These are phyloP conservation scores for Cynopterus brachyotis DNA, from an alignment of 2,113 vertebrate genomes.

Conservation along the genomic window DNA sequence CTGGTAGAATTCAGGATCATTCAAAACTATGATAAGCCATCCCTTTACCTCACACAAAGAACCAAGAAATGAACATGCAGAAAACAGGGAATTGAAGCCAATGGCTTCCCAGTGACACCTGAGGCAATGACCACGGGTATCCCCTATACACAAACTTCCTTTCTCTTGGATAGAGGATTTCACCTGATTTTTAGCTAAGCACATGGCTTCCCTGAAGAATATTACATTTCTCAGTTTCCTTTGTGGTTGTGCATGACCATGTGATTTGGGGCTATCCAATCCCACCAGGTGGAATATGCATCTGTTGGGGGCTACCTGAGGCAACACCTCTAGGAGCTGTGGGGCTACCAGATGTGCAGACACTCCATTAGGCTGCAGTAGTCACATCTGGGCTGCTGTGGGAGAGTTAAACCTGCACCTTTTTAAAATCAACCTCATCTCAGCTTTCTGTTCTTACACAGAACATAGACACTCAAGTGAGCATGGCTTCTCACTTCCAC, in stretches of 20 bases:
- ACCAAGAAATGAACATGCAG: neutral
- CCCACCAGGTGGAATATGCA: neutral
- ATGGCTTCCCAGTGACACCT: neutral
- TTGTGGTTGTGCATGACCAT: too few species aligned
- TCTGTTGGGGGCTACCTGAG: neutral
- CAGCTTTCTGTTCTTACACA: neutral
- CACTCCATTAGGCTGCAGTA: neutral
- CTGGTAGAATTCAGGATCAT: neutral
- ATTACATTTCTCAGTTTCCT: neutral
- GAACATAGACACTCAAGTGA: neutral
- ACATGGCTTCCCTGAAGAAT: neutral
- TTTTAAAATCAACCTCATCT: neutral
- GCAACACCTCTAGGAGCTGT: neutral
- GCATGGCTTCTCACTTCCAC: neutral
- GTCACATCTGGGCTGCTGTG: neutral
- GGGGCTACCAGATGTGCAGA: neutral
- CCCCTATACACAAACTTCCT: neutral
- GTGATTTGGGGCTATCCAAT: neutral
- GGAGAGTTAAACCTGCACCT: neutral
- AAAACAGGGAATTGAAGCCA: neutral
- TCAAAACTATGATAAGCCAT: neutral
- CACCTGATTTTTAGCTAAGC: neutral
- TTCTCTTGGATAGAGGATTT: neutral
- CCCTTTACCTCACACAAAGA: neutral
- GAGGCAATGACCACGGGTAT: neutral